These are phyloP conservation scores for Boleophthalmus pectinirostris DNA, from an alignment of 2,113 vertebrate genomes.

Conservation along the genomic window DNA sequence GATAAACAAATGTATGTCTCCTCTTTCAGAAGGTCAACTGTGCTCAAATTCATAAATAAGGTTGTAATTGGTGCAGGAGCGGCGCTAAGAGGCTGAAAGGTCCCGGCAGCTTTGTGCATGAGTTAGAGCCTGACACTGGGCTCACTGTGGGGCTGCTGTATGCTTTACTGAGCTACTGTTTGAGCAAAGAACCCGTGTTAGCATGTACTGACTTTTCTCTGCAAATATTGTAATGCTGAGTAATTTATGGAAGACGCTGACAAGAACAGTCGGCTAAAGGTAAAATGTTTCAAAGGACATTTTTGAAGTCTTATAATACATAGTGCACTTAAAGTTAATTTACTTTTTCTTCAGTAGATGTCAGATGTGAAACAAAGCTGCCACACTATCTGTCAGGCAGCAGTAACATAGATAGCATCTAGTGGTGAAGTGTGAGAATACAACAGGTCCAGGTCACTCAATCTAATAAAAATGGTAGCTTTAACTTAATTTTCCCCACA, in stretches of 20 bases:
- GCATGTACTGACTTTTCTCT: background rate
- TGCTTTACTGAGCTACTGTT: constrained; percentile 36
- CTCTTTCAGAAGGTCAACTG: constrained; percentile 70
- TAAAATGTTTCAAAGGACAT: background rate
- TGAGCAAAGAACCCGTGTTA: constrained; percentile 30
- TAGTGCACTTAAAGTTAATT: too few species aligned
- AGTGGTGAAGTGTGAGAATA: too few species aligned
- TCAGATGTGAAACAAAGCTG: too few species aligned
- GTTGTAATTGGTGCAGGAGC: constrained; percentile 62
- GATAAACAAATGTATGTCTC: constrained; percentile 71
- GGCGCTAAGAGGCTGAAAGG: constrained; percentile 40
- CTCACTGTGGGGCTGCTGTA: constrained; percentile 30
- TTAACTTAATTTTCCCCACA: too few species aligned
- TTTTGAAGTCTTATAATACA: too few species aligned
- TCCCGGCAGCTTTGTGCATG: constrained; percentile 32
- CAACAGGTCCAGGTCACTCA: too few species aligned
- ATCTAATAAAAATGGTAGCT: too few species aligned
- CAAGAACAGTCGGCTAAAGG: background rate
- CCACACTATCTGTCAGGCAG: too few species aligned
- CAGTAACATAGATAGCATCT: too few species aligned
- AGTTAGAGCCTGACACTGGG: constrained; percentile 56
- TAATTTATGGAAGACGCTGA: background rate
- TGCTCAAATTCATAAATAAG: constrained; percentile 76
- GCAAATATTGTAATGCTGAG: background rate
- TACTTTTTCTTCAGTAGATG: too few species aligned